A percentile compares a stretch with the other conserved stretches of the same genome.
These are phyloP conservation scores for Apoda limacodes DNA, from an alignment of 2,888 invertebrate species.

Conservation along the genomic window DNA sequence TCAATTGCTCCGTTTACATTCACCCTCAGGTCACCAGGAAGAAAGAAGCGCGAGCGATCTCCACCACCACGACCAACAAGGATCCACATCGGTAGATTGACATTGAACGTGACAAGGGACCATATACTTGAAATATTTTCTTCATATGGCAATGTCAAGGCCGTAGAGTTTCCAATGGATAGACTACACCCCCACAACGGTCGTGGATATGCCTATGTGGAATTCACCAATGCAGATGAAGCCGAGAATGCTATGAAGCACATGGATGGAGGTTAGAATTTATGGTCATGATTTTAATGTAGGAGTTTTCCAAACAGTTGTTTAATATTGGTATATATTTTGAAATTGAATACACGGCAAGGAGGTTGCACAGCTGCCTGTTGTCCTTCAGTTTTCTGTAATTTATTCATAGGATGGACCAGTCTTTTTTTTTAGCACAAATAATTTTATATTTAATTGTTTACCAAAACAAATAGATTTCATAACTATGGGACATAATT, in stretches of 20 bases:
- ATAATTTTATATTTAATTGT: too few relatives aligned
- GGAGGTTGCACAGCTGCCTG: too few relatives aligned
- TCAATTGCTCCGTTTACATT: background rate
- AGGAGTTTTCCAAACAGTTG: too few relatives aligned
- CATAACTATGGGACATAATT: too few relatives aligned
- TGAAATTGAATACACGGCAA: too few relatives aligned
- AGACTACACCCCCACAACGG: slow-evolving; percentile 88
- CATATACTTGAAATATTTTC: slow-evolving; percentile 93
- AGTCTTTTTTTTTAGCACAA: too few relatives aligned
- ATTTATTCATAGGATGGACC: too few relatives aligned
- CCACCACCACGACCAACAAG: slow-evolving; percentile 92
- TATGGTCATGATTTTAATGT: too few relatives aligned
- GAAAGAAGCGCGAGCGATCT: slow-evolving; percentile 83
- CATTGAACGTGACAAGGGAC: slow-evolving; percentile 91
- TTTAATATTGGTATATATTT: too few relatives aligned
- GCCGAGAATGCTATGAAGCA: slow-evolving; percentile 99
- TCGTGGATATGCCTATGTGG: slow-evolving; percentile 96
- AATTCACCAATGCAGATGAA: slow-evolving; percentile 93
- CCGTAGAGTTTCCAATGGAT: slow-evolving; percentile 91
- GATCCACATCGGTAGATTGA: slow-evolving; percentile 93
- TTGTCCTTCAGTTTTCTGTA: too few relatives aligned
- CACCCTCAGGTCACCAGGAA: slow-evolving; percentile 64
- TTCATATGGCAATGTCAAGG: slow-evolving; percentile 87
- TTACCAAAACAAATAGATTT: too few relatives aligned
- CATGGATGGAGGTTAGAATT: slow-evolving; percentile 95